Evolutionary conservation across 1,140 invertebrate genomes (phyloP).

Genomic region (Cephus cinctus): DNA sequence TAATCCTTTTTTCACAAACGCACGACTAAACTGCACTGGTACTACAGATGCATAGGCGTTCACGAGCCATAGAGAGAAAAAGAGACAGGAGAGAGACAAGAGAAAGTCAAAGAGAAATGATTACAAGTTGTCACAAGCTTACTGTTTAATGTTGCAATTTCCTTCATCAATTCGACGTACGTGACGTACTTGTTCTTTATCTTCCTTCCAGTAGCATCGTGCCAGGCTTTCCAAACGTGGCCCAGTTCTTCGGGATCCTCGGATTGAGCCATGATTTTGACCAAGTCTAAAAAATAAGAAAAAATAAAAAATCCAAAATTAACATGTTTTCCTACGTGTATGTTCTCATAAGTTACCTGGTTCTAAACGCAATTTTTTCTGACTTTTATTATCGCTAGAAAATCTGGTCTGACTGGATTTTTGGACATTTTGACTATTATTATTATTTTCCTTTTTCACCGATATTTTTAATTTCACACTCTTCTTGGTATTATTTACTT

Average conservation of each 20-base stretch:
- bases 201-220: conserved; percentile 59
- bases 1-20: neutral
- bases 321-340: conserved; percentile 1
- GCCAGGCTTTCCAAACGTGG: conserved; percentile 65
- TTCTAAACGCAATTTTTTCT: conserved; percentile 7
- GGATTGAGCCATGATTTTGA: conserved; percentile 36
- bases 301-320: neutral
- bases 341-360: neutral
- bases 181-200: conserved; percentile 61
- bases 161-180: conserved; percentile 63
- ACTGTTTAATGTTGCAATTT: conserved; percentile 54
- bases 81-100: neutral
- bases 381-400: neutral
- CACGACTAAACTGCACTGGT: neutral
- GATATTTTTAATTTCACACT: neutral
- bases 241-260: conserved; percentile 55
- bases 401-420: too few species aligned
- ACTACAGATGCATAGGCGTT: neutral
- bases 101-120: neutral
- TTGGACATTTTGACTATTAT: neutral
- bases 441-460: neutral
- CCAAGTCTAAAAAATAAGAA: conserved; percentile 5
- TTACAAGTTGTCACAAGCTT: neutral
- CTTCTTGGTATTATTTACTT: too few species aligned
- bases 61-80: neutral